phyloP scores from a whole-genome alignment of 2,888 invertebrate species.

The Yponomeuta evonymella region DNA sequence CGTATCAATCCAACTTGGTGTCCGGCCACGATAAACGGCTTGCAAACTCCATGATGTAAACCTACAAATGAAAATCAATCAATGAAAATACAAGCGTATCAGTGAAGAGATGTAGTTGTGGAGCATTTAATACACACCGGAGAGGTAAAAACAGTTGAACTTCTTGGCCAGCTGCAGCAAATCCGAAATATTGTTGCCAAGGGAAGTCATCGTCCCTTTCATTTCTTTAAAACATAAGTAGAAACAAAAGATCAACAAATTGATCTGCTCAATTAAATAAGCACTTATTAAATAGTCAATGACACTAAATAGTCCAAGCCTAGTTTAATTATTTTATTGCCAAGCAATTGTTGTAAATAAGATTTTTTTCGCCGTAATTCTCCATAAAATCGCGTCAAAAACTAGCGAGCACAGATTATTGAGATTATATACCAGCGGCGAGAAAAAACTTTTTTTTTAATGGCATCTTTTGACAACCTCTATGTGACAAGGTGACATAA shows the following conservation, averaged over 20 bases:
- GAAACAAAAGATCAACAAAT: neutral
- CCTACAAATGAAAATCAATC: constrained; percentile 61
- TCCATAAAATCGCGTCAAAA: neutral
- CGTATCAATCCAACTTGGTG: constrained; percentile 92
- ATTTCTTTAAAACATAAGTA: constrained; percentile 36
- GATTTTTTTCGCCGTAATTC: neutral
- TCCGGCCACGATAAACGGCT: constrained; percentile 91
- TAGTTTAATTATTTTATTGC: neutral
- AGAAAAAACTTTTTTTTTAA: neutral
- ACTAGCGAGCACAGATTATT: neutral
- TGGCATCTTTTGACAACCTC: neutral
- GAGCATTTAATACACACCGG: constrained; percentile 73
- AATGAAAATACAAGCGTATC: constrained; percentile 16
- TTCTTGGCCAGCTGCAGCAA: constrained; percentile 88
- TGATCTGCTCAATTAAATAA: neutral
- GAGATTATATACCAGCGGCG: neutral
- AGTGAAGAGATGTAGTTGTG: constrained; percentile 7
- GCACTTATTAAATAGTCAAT: neutral
- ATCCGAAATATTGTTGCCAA: constrained; percentile 63
- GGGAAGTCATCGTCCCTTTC: constrained; percentile 72
- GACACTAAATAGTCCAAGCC: neutral
- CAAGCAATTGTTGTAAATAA: neutral
- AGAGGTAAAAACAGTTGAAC: constrained; percentile 92
- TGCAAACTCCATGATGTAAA: constrained; percentile 85
- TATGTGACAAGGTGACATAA: no score